Conservation (phyloP, 2,888 invertebrate genomes). For the Dynastes maya region DNA sequence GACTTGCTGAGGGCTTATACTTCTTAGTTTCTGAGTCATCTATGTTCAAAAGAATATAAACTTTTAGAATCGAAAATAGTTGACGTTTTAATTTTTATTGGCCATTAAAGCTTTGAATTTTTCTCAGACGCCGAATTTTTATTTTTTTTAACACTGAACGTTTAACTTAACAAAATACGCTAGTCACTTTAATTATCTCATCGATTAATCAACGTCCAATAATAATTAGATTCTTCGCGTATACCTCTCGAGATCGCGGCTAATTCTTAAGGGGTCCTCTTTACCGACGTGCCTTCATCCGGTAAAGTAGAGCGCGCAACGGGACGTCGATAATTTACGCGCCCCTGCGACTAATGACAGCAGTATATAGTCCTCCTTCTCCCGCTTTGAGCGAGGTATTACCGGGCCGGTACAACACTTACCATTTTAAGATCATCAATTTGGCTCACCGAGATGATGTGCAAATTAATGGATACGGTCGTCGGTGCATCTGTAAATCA, state of each 20-base stretch:
- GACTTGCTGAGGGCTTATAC: no score
- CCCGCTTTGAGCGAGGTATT: no score
- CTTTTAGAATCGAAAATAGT: no score
- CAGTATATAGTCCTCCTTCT: background rate
- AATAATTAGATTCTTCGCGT: conserved; percentile 5
- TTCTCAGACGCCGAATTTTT: no score
- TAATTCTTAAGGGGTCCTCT: background rate
- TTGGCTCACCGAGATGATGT: conserved; percentile 50
- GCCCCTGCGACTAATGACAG: background rate
- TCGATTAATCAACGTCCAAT: conserved; percentile 7
- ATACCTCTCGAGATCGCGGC: background rate
- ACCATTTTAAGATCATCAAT: conserved; percentile 52
- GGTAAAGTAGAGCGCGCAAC: conserved; percentile 21
- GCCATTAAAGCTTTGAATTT: no score
- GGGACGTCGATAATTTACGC: conserved; percentile 22
- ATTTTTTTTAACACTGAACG: background rate
- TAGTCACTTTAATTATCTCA: conserved; percentile 4
- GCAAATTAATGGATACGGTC: conserved; percentile 49
- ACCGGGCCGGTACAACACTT: conserved; percentile 3
- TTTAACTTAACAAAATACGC: background rate
- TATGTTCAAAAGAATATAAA: no score
- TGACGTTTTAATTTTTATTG: no score
- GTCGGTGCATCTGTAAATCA: conserved; percentile 48
- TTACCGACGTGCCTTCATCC: background rate
- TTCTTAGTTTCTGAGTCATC: no score